Percentiles rank a stretch among this genome's conserved stretches.
Conservation (phyloP, 2,888 invertebrate genomes). For the Caenorhabditis sp. region DNA sequence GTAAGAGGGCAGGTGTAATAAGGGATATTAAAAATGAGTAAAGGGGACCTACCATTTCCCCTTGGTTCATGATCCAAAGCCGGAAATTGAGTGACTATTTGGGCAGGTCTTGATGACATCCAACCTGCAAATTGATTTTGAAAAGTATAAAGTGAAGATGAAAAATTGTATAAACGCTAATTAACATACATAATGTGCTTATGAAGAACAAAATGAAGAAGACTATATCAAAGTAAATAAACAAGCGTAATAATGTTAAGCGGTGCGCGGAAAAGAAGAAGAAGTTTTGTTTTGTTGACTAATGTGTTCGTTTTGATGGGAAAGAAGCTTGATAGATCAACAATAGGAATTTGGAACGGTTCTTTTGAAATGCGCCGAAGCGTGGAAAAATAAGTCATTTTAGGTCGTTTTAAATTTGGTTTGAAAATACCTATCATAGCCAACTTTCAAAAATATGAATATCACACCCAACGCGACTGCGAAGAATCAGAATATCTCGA, state of each 20-base stretch:
- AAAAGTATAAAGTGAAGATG: not conserved
- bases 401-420: slow-evolving; percentile 16
- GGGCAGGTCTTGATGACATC: slow-evolving; percentile 17
- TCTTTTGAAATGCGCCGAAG: slow-evolving; percentile 12
- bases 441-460: no score
- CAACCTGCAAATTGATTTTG: not conserved
- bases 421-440: no score
- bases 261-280: not conserved
- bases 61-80: slow-evolving; percentile 42
- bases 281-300: not conserved
- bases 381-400: not conserved
- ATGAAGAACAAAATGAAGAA: not conserved
- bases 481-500: no score
- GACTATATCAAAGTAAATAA: not conserved
- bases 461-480: no score
- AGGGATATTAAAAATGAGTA: no score
- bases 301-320: not conserved
- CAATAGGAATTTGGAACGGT: not conserved
- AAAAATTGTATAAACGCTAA: not conserved
- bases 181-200: not conserved
- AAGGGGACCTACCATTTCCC: slow-evolving; percentile 23
- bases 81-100: slow-evolving; percentile 44
- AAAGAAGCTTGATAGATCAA: not conserved
- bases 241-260: not conserved
- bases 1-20: slow-evolving; percentile 1